Evolutionary conservation across 2,888 invertebrate species (phyloP), one percentile per base, ranked within the genome.

Genomic region (Taphrorychus bicolor): DNA sequence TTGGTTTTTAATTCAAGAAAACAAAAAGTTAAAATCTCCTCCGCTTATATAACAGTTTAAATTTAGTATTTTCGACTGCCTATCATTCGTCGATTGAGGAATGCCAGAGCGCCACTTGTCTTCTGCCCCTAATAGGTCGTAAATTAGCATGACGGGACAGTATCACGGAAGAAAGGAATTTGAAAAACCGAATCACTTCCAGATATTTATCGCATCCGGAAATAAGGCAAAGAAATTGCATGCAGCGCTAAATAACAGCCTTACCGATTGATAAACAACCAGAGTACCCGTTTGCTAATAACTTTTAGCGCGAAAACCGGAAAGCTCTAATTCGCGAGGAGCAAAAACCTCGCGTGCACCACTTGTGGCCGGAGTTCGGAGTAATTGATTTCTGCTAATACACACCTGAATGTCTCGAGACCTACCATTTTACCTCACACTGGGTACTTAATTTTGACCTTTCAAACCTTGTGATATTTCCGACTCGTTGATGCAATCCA

Each of bases 361-460:
- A 32, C 32, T 32, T 60, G 53, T 51, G 21, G 41, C 52, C 42
- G 11, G n/a, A n/a, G n/a, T n/a, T n/a, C n/a, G n/a, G n/a, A 22
- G 54, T 61, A 61, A 61, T 61, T 61, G 61, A 61, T 61, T 61
- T 54, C 11, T 24, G 53, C 53, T 54, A 61, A 54, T 22, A 54
- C 48, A 53, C 24, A 42, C 61, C 21, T 61, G 61, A 54, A 54
- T 41, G 24, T 45, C 48, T 61, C 54, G 24, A 48, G 16, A 54
- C 14, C 61, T 5, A 14, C 9, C 45, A 7, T 14, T 45, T 45
- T 45, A 9, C 9, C 45, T 45, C 45, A 45, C 45, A 32, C 24
- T 24, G 7, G 24, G 24, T 24, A 24, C 32, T 32, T 32, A 32
- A 32, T 9, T 32, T 32, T 32, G 11, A 32, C 32, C 32, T 32